A percentile compares a stretch with the other conserved stretches of the same genome.
These are phyloP conservation scores for Macrosiphum euphorbiae DNA, from an alignment of 2,888 invertebrate genomes.

Conservation along the genomic window DNA sequence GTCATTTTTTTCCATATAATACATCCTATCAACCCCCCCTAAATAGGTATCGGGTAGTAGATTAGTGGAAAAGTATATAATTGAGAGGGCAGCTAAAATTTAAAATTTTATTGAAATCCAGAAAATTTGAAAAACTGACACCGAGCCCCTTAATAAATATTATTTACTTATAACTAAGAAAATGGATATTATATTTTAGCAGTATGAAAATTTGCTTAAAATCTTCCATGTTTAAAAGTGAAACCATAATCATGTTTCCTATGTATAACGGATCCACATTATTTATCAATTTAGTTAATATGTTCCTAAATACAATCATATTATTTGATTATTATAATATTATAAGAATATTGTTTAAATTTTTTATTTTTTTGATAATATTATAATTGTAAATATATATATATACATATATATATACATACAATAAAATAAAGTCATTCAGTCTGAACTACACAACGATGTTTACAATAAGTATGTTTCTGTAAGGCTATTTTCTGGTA, in stretches of 20 bases:
- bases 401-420: neutral
- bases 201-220: neutral
- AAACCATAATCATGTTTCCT: neutral
- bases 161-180: neutral
- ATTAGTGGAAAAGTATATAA: too few species aligned
- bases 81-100: too few species aligned
- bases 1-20: too few species aligned
- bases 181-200: neutral
- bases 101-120: too few species aligned
- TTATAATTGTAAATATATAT: neutral
- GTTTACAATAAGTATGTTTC: conserved; percentile 68
- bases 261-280: neutral
- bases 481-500: conserved; percentile 69
- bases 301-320: neutral
- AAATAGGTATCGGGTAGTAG: too few species aligned
- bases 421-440: conserved; percentile 58
- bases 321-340: neutral
- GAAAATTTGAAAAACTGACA: too few species aligned
- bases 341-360: neutral
- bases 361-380: neutral
- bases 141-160: neutral
- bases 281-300: neutral
- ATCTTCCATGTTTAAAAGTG: neutral
- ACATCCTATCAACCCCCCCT: too few species aligned
- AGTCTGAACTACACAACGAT: conserved; percentile 51